These are phyloP conservation scores for Dichetophora obliterata DNA, from an alignment of 2,888 invertebrate genomes.

Conservation along the genomic window DNA sequence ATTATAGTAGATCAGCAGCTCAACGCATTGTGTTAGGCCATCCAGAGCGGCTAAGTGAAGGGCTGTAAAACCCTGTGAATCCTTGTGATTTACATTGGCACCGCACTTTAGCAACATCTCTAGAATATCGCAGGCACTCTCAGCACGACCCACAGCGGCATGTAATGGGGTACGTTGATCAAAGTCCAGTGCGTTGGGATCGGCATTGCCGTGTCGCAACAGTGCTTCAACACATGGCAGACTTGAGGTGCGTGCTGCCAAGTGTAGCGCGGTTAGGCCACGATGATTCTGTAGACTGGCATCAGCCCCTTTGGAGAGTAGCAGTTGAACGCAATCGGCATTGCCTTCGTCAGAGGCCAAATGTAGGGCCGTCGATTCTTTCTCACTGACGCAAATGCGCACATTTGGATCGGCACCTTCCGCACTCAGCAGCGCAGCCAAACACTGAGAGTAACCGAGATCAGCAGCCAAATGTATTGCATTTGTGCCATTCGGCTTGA, in stretches of 20 bases:
- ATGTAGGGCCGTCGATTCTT: constrained; percentile 84
- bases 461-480: constrained; percentile 86
- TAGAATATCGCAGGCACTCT: constrained; percentile 83
- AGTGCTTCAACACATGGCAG: constrained; percentile 85
- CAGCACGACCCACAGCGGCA: constrained; percentile 85
- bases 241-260: constrained; percentile 85
- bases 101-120: constrained; percentile 84
- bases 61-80: constrained; percentile 88
- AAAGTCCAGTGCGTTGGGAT: constrained; percentile 84
- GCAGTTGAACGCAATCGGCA: constrained; percentile 81
- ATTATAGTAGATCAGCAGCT: constrained; percentile 85
- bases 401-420: constrained; percentile 80
- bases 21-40: constrained; percentile 86
- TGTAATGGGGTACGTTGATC: constrained; percentile 87
- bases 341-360: constrained; percentile 90
- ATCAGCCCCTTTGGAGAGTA: constrained; percentile 82
- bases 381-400: constrained; percentile 77
- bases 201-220: constrained; percentile 80
- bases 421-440: constrained; percentile 81
- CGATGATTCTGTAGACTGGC: constrained; percentile 81
- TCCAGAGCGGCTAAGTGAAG: constrained; percentile 88
- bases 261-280: constrained; percentile 87
- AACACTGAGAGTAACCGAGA: constrained; percentile 80
- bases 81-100: constrained; percentile 86
- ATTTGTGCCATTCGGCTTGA: constrained; percentile 83